A percentile compares a stretch with the other conserved stretches of the same genome.
These are phyloP conservation scores for Syndactyla subalaris DNA, from an alignment of 2,797 vertebrate genomes.

Conservation along the genomic window DNA sequence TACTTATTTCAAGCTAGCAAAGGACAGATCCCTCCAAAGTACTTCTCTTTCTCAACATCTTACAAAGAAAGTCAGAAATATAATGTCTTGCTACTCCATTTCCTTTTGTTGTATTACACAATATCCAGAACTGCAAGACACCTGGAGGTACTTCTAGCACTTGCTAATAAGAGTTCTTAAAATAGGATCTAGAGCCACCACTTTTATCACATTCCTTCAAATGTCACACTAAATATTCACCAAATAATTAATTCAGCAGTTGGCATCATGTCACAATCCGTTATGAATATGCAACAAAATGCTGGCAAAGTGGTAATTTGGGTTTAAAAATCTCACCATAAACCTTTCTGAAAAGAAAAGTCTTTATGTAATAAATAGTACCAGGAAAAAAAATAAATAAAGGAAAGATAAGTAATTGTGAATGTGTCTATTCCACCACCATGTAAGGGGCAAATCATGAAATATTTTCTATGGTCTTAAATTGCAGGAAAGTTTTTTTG, in stretches of 20 bases:
- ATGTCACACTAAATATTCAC: conserved; percentile 48
- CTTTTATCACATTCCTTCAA: conserved; percentile 44
- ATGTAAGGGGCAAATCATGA: not conserved
- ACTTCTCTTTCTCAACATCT: not conserved
- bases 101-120: not conserved
- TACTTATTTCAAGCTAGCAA: not conserved
- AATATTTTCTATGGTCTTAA: not conserved
- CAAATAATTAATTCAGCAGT: conserved; percentile 59
- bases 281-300: conserved; percentile 62
- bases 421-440: not conserved
- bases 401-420: not conserved
- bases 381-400: not conserved
- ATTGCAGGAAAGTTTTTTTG: not conserved
- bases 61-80: not conserved
- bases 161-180: conserved; percentile 60
- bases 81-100: not conserved
- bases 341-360: not conserved
- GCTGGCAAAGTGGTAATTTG: conserved; percentile 1
- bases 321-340: not conserved
- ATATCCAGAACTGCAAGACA: not conserved
- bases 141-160: conserved; percentile 10
- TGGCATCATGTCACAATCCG: conserved; percentile 20
- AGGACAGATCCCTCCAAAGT: not conserved
- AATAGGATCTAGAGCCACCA: conserved; percentile 52
- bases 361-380: not conserved